Evolutionary conservation across 2,113 vertebrate species (phyloP).

Genomic region (Alosa alosa): DNA sequence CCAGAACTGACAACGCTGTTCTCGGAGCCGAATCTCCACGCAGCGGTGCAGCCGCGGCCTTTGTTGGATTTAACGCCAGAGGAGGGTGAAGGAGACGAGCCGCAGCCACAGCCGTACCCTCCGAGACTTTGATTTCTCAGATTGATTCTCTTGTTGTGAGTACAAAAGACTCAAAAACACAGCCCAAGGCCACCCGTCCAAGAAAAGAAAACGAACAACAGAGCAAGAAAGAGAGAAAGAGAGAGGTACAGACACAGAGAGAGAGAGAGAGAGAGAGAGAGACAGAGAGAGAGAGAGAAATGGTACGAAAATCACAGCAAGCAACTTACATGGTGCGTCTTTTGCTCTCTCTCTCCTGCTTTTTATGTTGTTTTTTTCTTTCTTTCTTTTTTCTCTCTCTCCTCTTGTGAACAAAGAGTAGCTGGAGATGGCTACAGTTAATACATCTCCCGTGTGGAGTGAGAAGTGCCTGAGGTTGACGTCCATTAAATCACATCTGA

Average conservation of each 20-base stretch:
- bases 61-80: conserved; percentile 23
- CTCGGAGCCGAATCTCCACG: neutral
- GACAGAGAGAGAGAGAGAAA: neutral
- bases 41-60: conserved; percentile 22
- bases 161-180: conserved; percentile 52
- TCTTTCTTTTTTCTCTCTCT: neutral
- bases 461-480: conserved; percentile 37
- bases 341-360: neutral
- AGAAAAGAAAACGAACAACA: neutral
- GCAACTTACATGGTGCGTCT: conserved; percentile 28
- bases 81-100: conserved; percentile 22
- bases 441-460: conserved; percentile 38
- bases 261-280: neutral
- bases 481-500: conserved; percentile 42
- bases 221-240: neutral
- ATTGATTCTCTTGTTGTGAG: conserved; percentile 45
- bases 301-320: neutral
- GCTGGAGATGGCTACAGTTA: conserved; percentile 37
- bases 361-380: neutral
- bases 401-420: conserved; percentile 7
- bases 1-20: neutral
- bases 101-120: conserved; percentile 23
- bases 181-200: conserved; percentile 45
- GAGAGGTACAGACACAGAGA: neutral
- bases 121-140: conserved; percentile 45